Evolutionary conservation across 2,888 invertebrate species (phyloP), one percentile per base, ranked within the genome.

Genomic region (Protophormia terraenovae): DNA sequence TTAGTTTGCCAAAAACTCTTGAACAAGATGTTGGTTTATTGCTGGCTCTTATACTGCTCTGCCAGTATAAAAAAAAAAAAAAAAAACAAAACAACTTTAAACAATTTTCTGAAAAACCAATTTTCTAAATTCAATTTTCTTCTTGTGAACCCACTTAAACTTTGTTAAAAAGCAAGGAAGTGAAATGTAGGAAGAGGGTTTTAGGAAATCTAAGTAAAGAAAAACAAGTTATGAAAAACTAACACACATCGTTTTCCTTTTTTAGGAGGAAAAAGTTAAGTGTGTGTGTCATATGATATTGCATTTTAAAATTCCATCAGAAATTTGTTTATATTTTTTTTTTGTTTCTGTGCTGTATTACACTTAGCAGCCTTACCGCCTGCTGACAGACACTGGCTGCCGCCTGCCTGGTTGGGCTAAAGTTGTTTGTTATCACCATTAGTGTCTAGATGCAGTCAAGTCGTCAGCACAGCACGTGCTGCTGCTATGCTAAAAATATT

Each of bases 91-190:
- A n/a, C n/a, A n/a, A 73, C 47, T 67, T 77, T 50, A 72, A 83
- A 77, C 58, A 83, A 50, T 58, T 71, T 77, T 47, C 4, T 14
- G 27, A 69, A 79, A 75, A 76, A 84, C 71, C 66, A 84, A 84
- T 80, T 84, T 80, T 73, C 78, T 71, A 84, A 84, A 84, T 84
- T 84, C 80, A 84, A 84, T 84, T 84, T 84, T 80, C 80, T 67
- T 84, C 72, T 77, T 84, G n/a, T n/a, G 80, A 80, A 84, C 80
- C 84, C 84, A 84, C 80, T 80, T 84, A 84, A 80, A 84, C 80
- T 84, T 76, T 77, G 62, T 64, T 22, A 38, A 5, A 45, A 41
- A 55, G 47, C 27, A 38, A 71, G 71, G 16, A 58, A 22, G 19
- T 16, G 7, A 22, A 78, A 27, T 41, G 53, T 47, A 27, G 2